Evolutionary conservation across 2,113 vertebrate species (phyloP).

Genomic region (Leptosomus discolor): DNA sequence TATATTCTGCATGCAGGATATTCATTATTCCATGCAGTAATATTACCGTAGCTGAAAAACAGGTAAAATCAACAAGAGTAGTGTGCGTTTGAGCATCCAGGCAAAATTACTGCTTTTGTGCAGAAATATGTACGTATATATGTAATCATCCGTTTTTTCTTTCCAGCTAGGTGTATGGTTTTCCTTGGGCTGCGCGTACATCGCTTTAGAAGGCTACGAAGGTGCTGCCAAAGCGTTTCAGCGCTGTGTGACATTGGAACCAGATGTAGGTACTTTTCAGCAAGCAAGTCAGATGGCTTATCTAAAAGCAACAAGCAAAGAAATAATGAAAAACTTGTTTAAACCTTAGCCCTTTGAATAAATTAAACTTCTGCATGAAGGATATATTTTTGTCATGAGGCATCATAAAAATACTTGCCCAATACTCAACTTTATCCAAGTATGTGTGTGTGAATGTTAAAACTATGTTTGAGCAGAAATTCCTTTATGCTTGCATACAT

Average conservation of each 20-base stretch:
- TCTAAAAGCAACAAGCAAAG: conserved; percentile 34
- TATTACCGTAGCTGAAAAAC: not conserved
- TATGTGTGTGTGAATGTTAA: not conserved
- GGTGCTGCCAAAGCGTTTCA: conserved; percentile 93
- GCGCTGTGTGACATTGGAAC: conserved; percentile 90
- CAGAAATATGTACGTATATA: not conserved
- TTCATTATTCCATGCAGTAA: not conserved
- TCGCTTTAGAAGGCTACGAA: conserved; percentile 87
- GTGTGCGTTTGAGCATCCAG: not conserved
- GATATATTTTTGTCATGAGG: conserved; percentile 1
- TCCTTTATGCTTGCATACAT: not conserved
- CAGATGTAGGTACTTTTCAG: conserved; percentile 84
- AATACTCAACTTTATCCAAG: not conserved
- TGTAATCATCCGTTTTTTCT: not conserved
- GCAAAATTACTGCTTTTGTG: not conserved
- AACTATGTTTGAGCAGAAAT: not conserved
- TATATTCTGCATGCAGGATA: not conserved
- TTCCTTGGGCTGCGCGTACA: conserved; percentile 92
- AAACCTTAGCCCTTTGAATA: not conserved
- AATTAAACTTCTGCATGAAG: not conserved
- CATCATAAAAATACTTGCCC: not conserved
- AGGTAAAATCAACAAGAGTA: not conserved
- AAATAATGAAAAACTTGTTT: conserved; percentile 37
- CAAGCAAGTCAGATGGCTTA: not conserved
- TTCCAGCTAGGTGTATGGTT: conserved; percentile 95